These are phyloP conservation scores for Limnothrissa miodon DNA, from an alignment of 2,113 vertebrate genomes.

Conservation along the genomic window DNA sequence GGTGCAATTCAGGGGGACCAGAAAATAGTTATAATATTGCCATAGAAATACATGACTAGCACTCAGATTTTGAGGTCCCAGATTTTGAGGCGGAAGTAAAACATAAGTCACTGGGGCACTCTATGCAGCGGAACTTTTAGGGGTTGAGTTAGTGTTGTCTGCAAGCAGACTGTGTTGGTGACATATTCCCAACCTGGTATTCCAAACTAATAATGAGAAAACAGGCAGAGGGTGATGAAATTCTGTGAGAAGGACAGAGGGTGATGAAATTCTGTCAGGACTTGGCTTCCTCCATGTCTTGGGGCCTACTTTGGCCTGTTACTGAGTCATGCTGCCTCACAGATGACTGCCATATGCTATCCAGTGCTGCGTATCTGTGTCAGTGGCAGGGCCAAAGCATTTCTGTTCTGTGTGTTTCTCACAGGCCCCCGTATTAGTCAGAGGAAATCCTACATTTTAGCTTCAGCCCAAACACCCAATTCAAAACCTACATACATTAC, in stretches of 20 bases:
- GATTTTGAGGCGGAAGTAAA: too few species aligned
- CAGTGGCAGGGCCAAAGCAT: slow-evolving; percentile 11
- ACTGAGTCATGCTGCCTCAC: slow-evolving; percentile 21
- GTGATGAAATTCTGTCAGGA: slow-evolving; percentile 12
- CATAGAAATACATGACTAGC: too few species aligned
- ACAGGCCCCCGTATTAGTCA: neutral
- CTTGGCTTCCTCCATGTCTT: slow-evolving; percentile 24
- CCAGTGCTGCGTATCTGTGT: slow-evolving; percentile 19
- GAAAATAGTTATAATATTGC: too few species aligned
- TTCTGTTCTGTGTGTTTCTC: neutral
- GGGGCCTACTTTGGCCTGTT: slow-evolving; percentile 32
- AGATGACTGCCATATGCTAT: slow-evolving; percentile 11
- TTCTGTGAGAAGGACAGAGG: neutral
- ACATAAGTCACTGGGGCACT: too few species aligned
- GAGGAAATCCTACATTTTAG: neutral
- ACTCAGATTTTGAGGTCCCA: too few species aligned
- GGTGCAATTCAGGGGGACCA: too few species aligned
- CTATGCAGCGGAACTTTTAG: too few species aligned
- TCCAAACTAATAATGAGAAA: slow-evolving; percentile 22
- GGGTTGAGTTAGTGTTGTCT: slow-evolving; percentile 30
- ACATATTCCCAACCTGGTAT: neutral
- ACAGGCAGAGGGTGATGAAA: slow-evolving; percentile 9
- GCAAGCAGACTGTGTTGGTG: slow-evolving; percentile 30
- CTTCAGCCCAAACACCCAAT: neutral
- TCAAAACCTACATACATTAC: neutral